A percentile compares a stretch with the other conserved stretches of the same genome.
phyloP scores from a whole-genome alignment of 2,113 vertebrate genomes.

The Anthoscopus minutus region DNA sequence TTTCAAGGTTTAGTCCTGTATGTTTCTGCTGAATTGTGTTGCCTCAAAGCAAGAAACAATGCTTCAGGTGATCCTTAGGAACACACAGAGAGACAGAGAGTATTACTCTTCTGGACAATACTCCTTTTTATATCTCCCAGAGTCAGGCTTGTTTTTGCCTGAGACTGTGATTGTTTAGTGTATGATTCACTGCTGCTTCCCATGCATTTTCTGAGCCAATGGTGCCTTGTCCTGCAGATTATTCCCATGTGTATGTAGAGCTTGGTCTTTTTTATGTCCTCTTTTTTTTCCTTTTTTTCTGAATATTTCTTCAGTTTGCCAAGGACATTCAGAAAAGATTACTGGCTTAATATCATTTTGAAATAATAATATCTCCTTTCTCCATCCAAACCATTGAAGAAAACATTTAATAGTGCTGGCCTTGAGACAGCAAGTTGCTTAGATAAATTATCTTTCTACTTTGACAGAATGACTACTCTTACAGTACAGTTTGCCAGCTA shows the following conservation, averaged over 20 bases:
- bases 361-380: neutral
- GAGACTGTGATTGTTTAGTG: neutral
- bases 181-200: neutral
- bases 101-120: neutral
- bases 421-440: neutral
- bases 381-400: neutral
- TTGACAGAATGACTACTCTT: neutral
- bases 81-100: neutral
- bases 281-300: neutral
- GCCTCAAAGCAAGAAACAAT: neutral
- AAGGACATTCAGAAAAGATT: neutral
- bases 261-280: neutral
- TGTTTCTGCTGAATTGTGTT: neutral
- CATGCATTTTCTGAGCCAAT: neutral
- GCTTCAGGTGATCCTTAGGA: neutral
- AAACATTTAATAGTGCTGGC: neutral
- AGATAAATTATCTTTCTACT: neutral
- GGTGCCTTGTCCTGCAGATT: neutral
- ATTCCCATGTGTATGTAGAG: neutral
- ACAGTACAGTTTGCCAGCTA: neutral
- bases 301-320: neutral
- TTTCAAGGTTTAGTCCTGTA: neutral
- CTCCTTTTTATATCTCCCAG: neutral
- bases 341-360: neutral
- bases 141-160: neutral